phyloP scores from a whole-genome alignment of 2,797 vertebrate species.

The Gymnodraco acuticeps region DNA sequence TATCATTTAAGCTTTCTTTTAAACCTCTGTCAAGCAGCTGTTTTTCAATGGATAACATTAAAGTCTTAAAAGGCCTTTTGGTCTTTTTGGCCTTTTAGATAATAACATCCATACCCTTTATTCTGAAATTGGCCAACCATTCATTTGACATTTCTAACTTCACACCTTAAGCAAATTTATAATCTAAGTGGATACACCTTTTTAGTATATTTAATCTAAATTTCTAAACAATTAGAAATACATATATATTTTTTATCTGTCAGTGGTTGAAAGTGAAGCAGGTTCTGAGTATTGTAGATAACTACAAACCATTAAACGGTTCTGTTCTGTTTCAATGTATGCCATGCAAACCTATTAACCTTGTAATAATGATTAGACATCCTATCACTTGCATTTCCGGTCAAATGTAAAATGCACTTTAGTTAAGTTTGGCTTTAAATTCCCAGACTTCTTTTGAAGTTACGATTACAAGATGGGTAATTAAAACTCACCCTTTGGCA shows the following conservation, averaged over 20 bases:
- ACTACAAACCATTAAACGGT: too few relatives aligned
- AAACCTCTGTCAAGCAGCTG: background rate
- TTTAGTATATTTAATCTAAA: background rate
- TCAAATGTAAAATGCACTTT: background rate
- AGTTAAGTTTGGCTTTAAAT: background rate
- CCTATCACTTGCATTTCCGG: background rate
- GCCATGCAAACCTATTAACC: background rate
- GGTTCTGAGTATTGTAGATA: background rate
- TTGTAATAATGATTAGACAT: background rate
- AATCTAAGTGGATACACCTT: background rate
- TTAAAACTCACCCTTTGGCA: conserved; percentile 15
- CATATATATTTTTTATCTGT: background rate
- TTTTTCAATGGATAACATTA: background rate
- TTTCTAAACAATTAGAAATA: background rate
- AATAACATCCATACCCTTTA: background rate
- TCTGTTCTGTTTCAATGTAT: background rate
- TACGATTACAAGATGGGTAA: conserved; percentile 14
- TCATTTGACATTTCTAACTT: conserved; percentile 2
- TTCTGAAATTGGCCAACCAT: background rate
- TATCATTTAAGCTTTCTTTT: background rate
- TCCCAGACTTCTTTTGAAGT: background rate
- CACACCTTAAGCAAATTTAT: background rate
- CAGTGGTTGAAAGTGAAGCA: background rate
- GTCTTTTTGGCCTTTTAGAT: background rate
- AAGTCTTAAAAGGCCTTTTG: background rate